These are phyloP conservation scores for Xyrichtys novacula DNA, from an alignment of 2,797 vertebrate species.

Conservation along the genomic window DNA sequence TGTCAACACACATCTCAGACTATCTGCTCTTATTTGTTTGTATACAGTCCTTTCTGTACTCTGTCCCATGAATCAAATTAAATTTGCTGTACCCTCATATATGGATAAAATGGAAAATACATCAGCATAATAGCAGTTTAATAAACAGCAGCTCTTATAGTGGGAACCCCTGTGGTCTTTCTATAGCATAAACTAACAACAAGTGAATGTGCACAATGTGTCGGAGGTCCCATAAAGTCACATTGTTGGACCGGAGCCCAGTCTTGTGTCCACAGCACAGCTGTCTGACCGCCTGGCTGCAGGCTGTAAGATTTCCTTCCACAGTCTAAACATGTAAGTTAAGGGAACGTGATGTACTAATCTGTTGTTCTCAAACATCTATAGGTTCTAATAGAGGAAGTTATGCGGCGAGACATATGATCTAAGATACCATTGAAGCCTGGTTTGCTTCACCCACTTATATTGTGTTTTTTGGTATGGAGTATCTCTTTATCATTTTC, in stretches of 20 bases:
- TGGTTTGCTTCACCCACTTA: no score
- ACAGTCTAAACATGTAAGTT: not conserved
- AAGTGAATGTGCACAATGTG: not conserved
- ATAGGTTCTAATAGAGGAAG: not conserved
- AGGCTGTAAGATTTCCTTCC: not conserved
- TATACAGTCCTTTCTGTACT: no score
- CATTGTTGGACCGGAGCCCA: conserved; percentile 14
- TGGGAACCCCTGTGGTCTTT: not conserved
- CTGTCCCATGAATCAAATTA: not conserved
- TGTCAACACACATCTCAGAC: no score
- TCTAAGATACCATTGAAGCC: not conserved
- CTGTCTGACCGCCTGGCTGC: not conserved
- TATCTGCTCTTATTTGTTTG: not conserved
- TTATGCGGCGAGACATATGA: not conserved
- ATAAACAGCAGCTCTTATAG: not conserved
- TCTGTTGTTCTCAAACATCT: not conserved
- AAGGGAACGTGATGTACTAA: not conserved
- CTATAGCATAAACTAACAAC: not conserved
- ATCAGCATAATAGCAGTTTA: not conserved
- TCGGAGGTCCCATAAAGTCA: not conserved
- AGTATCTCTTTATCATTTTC: not conserved
- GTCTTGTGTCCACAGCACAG: conserved; percentile 2
- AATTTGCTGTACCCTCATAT: not conserved
- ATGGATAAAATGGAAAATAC: not conserved
- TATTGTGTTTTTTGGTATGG: no score